These are phyloP conservation scores for Papilio polytes DNA, from an alignment of 1,140 invertebrate species.

Conservation along the genomic window DNA sequence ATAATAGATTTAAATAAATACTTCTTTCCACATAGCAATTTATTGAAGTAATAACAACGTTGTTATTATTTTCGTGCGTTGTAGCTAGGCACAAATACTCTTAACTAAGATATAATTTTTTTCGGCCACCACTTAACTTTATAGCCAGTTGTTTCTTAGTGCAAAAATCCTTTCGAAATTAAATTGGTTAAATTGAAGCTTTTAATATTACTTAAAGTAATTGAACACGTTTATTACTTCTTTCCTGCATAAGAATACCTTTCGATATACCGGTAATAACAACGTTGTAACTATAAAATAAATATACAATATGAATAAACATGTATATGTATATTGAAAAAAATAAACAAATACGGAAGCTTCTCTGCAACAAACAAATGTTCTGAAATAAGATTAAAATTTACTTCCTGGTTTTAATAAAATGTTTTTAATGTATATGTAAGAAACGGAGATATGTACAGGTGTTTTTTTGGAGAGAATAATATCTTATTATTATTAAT, in stretches of 20 bases:
- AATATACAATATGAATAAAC: not conserved
- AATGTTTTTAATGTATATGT: not conserved
- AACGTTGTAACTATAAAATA: not conserved
- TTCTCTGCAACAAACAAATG: not conserved
- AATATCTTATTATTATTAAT: too few species aligned
- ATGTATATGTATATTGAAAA: constrained; percentile 11
- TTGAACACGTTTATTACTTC: not conserved
- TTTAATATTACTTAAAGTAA: not conserved
- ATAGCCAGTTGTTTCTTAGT: not conserved
- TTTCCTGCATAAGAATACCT: not conserved
- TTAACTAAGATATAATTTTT: not conserved
- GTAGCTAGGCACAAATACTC: not conserved
- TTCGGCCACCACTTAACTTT: not conserved
- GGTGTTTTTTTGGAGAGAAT: too few species aligned
- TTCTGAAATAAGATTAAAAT: not conserved
- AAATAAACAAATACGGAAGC: constrained; percentile 9
- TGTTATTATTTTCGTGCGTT: not conserved
- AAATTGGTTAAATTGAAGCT: constrained; percentile 5
- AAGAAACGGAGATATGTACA: too few species aligned
- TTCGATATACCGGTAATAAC: not conserved
- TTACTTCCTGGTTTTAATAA: not conserved
- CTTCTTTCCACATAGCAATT: too few species aligned
- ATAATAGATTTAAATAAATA: too few species aligned
- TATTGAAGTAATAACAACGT: too few species aligned
- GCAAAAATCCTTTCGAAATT: not conserved